Conservation (phyloP, 2,113 vertebrate genomes). For the Callorhinus ursinus region DNA sequence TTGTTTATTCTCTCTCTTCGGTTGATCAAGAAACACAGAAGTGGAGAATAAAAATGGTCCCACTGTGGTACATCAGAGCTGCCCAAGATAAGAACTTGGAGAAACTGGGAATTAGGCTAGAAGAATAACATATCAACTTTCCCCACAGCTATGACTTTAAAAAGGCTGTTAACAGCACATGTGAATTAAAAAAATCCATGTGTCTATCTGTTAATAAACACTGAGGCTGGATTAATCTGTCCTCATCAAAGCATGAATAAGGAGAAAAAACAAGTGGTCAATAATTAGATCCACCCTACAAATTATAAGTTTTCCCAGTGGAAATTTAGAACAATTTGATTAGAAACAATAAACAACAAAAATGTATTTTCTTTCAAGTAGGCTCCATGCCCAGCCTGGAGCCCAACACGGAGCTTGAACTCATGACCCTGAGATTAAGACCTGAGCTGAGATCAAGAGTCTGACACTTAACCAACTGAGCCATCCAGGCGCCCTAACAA, state of each 20-base stretch:
- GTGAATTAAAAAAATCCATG: background rate
- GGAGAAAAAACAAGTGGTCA: background rate
- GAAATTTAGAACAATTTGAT: background rate
- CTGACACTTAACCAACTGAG: background rate
- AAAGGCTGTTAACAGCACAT: background rate
- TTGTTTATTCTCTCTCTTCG: background rate
- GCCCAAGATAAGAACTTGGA: background rate
- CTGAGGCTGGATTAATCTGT: background rate
- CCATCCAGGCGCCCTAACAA: background rate
- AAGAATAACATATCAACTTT: background rate
- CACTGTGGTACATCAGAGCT: background rate
- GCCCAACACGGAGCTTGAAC: background rate
- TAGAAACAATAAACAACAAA: constrained; percentile 16
- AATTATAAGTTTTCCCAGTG: background rate
- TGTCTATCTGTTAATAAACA: background rate
- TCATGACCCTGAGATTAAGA: background rate
- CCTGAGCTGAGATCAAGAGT: background rate
- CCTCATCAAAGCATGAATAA: background rate
- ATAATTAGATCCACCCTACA: background rate
- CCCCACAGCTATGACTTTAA: background rate
- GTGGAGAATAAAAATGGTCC: background rate
- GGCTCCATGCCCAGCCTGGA: background rate
- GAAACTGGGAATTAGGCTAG: background rate
- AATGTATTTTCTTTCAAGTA: background rate
- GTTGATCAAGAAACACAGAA: background rate